Percentiles rank a stretch among this genome's conserved stretches.
Evolutionary conservation across 2,888 invertebrate species (phyloP).

Genomic region (Diabrotica balteata): DNA sequence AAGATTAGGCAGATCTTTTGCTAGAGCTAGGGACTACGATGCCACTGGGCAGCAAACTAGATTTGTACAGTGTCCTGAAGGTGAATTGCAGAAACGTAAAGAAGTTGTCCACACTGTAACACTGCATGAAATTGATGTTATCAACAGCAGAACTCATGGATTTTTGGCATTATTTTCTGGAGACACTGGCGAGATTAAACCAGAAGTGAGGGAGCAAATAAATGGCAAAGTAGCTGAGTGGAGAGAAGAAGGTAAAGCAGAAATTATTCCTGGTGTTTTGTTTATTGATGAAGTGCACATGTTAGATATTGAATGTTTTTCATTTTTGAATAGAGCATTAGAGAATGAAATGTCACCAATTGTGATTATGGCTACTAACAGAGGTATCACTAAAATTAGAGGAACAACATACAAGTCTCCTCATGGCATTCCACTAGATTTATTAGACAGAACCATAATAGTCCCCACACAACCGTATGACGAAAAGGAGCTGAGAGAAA

Average conservation of each 20-base stretch:
- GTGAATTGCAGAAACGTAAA: slow-evolving; percentile 96
- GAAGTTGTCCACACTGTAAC: slow-evolving; percentile 98
- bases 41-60: slow-evolving; percentile 85
- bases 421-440: slow-evolving; percentile 96
- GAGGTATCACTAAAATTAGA: slow-evolving; percentile 92
- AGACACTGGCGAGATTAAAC: slow-evolving; percentile 99
- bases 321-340: slow-evolving; percentile 94
- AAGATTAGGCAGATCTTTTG: slow-evolving; percentile 89
- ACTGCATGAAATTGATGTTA: slow-evolving; percentile 98
- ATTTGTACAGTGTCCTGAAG: slow-evolving; percentile 98
- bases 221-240: slow-evolving; percentile 94
- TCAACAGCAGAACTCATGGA: slow-evolving; percentile 97
- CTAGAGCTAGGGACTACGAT: slow-evolving; percentile 96
- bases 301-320: slow-evolving; percentile 99
- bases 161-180: slow-evolving; percentile 97
- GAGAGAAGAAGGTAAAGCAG: slow-evolving; percentile 99
- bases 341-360: slow-evolving; percentile 98
- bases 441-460: slow-evolving; percentile 94
- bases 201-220: slow-evolving; percentile 97
- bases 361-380: slow-evolving; percentile 98
- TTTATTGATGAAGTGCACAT: slow-evolving; percentile 99
- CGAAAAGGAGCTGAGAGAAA: slow-evolving; percentile 88
- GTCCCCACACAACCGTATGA: slow-evolving; percentile 89
- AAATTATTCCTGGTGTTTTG: slow-evolving; percentile 96
- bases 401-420: slow-evolving; percentile 85